Evolutionary conservation across 2,888 invertebrate species (phyloP).

Genomic region (Ophioninae sp.): DNA sequence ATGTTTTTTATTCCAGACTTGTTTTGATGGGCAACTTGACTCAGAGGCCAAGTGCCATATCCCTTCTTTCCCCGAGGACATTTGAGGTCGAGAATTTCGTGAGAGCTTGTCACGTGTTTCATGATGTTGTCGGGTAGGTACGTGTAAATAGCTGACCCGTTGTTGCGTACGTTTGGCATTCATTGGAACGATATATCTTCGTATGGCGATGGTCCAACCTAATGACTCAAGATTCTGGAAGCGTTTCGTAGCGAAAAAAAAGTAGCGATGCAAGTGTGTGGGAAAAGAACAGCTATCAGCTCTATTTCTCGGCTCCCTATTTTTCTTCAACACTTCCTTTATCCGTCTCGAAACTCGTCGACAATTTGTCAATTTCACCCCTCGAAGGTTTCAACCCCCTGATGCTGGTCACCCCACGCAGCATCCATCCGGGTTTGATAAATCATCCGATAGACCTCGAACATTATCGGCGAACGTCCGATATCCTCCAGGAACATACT

Average conservation of each 20-base stretch:
- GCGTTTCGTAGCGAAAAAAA: constrained; percentile 11
- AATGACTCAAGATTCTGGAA: constrained; percentile 35
- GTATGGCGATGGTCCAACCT: constrained; percentile 28
- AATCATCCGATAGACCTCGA: constrained; percentile 76
- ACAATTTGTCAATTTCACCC: constrained; percentile 62
- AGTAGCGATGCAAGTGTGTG: constrained; percentile 33
- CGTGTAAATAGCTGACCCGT: constrained; percentile 1
- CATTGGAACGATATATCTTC: constrained; percentile 57
- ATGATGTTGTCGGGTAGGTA: constrained; percentile 7
- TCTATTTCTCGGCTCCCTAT: constrained; percentile 20
- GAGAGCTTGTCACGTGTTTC: constrained; percentile 59
- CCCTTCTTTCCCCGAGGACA: constrained; percentile 58
- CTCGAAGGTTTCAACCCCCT: constrained; percentile 39
- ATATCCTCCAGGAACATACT: constrained; percentile 7
- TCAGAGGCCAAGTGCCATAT: constrained; percentile 43
- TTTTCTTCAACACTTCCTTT: constrained; percentile 67
- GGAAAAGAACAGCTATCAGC: constrained; percentile 14
- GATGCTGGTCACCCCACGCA: constrained; percentile 61
- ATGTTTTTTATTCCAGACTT: neutral
- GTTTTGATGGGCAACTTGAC: neutral
- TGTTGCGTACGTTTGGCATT: constrained; percentile 20
- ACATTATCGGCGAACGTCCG: constrained; percentile 69
- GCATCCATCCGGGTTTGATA: constrained; percentile 74
- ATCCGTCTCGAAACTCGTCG: constrained; percentile 66
- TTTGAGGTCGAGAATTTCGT: constrained; percentile 45